A percentile compares a stretch with the other conserved stretches of the same genome.
These are phyloP conservation scores for Manduca sexta DNA, from an alignment of 1,140 invertebrate species.

Conservation along the genomic window DNA sequence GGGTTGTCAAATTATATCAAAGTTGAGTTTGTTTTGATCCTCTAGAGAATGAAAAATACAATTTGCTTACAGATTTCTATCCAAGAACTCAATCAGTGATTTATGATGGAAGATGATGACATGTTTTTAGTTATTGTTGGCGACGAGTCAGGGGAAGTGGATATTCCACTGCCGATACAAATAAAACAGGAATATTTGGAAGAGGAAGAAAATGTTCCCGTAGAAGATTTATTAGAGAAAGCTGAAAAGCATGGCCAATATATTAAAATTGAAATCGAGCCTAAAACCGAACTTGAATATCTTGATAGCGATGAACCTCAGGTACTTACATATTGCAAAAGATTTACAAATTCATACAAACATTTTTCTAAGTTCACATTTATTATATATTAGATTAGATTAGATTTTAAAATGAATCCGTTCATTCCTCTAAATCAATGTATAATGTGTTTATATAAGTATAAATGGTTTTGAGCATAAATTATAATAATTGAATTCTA, in stretches of 20 bases:
- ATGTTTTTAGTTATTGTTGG: conserved; percentile 50
- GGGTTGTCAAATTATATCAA: conserved; percentile 1
- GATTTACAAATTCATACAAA: too few relatives aligned
- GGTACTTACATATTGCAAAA: background rate
- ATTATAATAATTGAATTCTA: too few relatives aligned
- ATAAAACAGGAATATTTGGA: conserved; percentile 31
- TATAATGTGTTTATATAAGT: too few relatives aligned
- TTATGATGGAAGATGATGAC: conserved; percentile 32
- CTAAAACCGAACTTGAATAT: conserved; percentile 13
- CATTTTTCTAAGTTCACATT: too few relatives aligned
- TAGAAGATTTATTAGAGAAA: conserved; percentile 21
- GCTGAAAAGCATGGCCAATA: conserved; percentile 19
- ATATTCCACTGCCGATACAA: conserved; percentile 8
- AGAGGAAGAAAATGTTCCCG: conserved; percentile 17
- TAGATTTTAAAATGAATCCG: too few relatives aligned
- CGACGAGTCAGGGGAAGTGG: conserved; percentile 19
- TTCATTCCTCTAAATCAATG: too few relatives aligned
- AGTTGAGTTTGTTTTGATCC: too few relatives aligned
- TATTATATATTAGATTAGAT: too few relatives aligned
- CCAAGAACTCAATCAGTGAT: background rate
- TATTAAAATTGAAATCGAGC: conserved; percentile 20
- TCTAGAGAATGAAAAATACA: too few relatives aligned
- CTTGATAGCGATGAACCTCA: conserved; percentile 10
- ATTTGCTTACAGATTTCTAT: background rate
- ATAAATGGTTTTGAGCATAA: too few relatives aligned